Evolutionary conservation across 2,888 invertebrate genomes (phyloP).

Genomic region (Fragum fragum): DNA sequence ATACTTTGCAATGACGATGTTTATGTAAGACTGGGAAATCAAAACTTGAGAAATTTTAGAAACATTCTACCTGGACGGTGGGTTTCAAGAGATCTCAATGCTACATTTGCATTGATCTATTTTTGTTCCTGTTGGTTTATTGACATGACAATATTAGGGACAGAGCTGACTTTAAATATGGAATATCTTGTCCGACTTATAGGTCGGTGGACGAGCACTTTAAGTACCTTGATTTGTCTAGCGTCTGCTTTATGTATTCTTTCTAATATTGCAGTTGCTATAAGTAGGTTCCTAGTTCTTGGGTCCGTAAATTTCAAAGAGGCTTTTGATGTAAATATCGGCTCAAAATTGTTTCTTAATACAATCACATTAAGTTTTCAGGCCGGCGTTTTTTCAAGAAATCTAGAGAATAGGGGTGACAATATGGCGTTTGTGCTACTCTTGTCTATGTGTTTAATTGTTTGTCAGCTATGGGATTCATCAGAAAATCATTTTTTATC

Average conservation of each 20-base stretch:
- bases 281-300: constrained; percentile 2
- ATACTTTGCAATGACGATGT: not conserved
- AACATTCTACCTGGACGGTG: not conserved
- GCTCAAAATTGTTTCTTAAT: not conserved
- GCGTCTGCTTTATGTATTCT: not conserved
- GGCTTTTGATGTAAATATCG: constrained; percentile 3
- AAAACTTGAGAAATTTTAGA: not conserved
- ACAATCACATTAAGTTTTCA: not conserved
- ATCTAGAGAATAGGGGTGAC: not conserved
- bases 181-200: not conserved
- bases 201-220: not conserved
- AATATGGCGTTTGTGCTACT: constrained; percentile 12
- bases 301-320: constrained; percentile 10
- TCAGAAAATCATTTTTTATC: not conserved
- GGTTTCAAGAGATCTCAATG: not conserved
- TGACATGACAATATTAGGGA: not conserved
- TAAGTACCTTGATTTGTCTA: not conserved
- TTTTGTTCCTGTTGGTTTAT: not conserved
- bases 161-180: not conserved
- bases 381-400: not conserved
- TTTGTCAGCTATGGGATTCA: constrained; percentile 12
- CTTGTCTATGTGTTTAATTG: not conserved
- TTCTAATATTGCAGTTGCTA: not conserved
- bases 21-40: not conserved
- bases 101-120: not conserved